These are phyloP conservation scores for Ganaspis sp. DNA, from an alignment of 1,140 invertebrate genomes.

Conservation along the genomic window DNA sequence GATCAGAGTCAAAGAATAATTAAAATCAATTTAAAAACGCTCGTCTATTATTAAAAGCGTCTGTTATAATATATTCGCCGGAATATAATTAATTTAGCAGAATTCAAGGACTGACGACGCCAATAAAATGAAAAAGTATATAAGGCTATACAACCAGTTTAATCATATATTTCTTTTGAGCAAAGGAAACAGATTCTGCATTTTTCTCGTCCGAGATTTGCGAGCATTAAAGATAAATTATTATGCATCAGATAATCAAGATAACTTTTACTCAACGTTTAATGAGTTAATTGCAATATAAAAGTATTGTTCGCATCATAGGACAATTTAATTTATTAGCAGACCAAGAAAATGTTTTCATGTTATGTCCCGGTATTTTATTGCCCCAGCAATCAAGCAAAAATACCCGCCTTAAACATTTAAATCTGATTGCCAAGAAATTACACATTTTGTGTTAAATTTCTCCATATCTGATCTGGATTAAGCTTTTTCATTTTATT, in stretches of 20 bases:
- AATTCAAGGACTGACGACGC: too few relatives aligned
- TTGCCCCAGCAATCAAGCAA: background rate
- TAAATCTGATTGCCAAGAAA: constrained; percentile 10
- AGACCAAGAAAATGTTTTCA: background rate
- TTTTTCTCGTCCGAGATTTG: background rate
- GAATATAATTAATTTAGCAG: too few relatives aligned
- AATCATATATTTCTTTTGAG: background rate
- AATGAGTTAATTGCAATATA: constrained; percentile 10
- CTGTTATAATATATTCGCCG: too few relatives aligned
- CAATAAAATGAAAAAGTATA: too few relatives aligned
- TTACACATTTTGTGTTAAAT: constrained; percentile 6
- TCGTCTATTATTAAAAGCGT: too few relatives aligned
- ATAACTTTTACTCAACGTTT: constrained; percentile 10
- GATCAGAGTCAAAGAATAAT: too few relatives aligned
- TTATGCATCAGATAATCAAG: constrained; percentile 10
- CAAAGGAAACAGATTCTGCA: background rate
- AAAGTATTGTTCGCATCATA: background rate
- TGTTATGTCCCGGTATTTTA: constrained; percentile 13
- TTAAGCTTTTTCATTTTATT: too few relatives aligned
- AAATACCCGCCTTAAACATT: background rate
- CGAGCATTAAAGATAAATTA: background rate
- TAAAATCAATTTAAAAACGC: too few relatives aligned
- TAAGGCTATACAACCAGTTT: too few relatives aligned
- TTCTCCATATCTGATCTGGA: background rate
- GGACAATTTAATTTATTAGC: constrained; percentile 6